Percentiles rank a stretch among this genome's conserved stretches.
These are phyloP conservation scores for Camponotus vicinus DNA, from an alignment of 1,140 invertebrate species.

Conservation along the genomic window DNA sequence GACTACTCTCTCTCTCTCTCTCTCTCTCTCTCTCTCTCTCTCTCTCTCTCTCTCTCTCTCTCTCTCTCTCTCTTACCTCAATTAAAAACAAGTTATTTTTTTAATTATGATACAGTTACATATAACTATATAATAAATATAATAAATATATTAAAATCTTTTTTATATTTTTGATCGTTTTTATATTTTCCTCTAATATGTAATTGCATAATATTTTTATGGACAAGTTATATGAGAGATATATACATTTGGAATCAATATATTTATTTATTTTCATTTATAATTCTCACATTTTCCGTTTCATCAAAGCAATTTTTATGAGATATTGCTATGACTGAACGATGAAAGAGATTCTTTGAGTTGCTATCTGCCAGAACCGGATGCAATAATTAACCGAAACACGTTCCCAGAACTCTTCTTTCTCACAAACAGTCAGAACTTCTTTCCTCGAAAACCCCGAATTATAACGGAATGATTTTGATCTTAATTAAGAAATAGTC, in stretches of 20 bases:
- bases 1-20: too few species aligned
- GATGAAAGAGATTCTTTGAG: conserved; percentile 36
- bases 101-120: too few species aligned
- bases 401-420: not conserved
- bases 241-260: not conserved
- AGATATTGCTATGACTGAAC: not conserved
- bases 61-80: too few species aligned
- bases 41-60: too few species aligned
- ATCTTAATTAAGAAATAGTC: not conserved
- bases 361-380: not conserved
- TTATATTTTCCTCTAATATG: too few species aligned
- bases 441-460: not conserved
- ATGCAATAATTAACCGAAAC: conserved; percentile 22
- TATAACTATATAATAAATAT: too few species aligned
- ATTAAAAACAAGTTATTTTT: too few species aligned
- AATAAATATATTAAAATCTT: too few species aligned
- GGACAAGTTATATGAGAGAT: not conserved
- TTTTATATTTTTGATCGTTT: too few species aligned
- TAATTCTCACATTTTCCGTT: not conserved
- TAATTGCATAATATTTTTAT: not conserved
- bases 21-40: too few species aligned
- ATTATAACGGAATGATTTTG: not conserved
- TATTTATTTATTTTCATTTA: not conserved
- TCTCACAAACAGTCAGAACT: not conserved
- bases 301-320: not conserved